Evolutionary conservation across 2,888 invertebrate species (phyloP), one percentile per base, ranked within the genome.

Genomic region (Fabriciana adippe): DNA sequence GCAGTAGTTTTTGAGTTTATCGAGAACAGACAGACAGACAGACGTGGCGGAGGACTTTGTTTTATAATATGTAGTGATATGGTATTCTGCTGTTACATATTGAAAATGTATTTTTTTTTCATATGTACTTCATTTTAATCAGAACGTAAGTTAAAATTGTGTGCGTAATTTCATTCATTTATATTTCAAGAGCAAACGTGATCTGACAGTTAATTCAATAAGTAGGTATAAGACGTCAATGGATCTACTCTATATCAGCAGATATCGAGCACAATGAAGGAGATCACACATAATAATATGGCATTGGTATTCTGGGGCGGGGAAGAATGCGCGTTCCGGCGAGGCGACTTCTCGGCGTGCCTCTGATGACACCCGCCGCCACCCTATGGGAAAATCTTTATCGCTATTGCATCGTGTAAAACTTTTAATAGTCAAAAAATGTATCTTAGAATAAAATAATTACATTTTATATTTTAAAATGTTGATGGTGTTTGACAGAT

Each of bases 231-330:
- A 84, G 86, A 86, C 80, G 81, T 87, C 83, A 85, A 85, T 85
- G 83, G 79, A 77, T 81, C 77, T 78, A 75, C 73, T 78, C 18
- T 59, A 47, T 75, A 78, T 79, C 75, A 75, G 77, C 82, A 80
- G 51, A 67, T 87, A 84, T 86, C 86, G 84, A 78, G 83, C 86
- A 83, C 87, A 88, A 87, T 87, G 82, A 80, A 75, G 81, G 80
- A 85, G 85, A 88, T 90, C 88, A 88, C 89, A 90, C 90, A 92
- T 89, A 89, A 90, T 91, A 90, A 90, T 89, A 89, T 83, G 86
- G 81, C 87, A 84, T 87, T 85, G 92, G 92, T 87, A 92, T 92
- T 87, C 89, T 78, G 86, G 80, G 80, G 85, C 82, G 84, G 79
- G 85, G 79, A 86, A 84, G 91, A 91, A 92, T 91, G 87, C 84